Percentiles rank a stretch among this genome's conserved stretches.
phyloP scores from a whole-genome alignment of 2,113 vertebrate genomes.

The Clarias macrocephalus region DNA sequence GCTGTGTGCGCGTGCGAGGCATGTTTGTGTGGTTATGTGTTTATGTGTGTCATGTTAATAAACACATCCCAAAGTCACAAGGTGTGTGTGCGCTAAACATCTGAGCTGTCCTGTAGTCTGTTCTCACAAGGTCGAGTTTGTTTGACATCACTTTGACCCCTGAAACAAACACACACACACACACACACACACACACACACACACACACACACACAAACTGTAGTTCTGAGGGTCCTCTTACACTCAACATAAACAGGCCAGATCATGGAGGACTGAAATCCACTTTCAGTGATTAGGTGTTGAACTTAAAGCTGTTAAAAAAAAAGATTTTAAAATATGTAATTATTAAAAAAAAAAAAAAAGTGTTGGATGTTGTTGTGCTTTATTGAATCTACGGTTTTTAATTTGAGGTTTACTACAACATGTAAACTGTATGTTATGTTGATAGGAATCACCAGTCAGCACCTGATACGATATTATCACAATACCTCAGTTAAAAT shows the following conservation, averaged over 20 bases:
- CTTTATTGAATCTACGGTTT: background rate
- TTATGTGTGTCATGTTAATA: background rate
- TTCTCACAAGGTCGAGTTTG: background rate
- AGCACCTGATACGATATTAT: no score
- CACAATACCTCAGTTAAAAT: no score
- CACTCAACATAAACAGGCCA: background rate
- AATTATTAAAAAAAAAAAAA: background rate
- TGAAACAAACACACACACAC: background rate
- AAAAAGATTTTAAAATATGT: no score
- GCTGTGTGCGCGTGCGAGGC: background rate
- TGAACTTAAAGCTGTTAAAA: no score
- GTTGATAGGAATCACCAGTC: no score
- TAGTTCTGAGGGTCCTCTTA: slow-evolving; percentile 4
- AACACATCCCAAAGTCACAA: background rate
- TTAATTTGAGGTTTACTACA: background rate
- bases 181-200: background rate
- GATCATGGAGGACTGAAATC: background rate
- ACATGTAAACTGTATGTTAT: background rate
- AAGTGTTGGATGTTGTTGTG: background rate
- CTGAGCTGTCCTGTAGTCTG: background rate
- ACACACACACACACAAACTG: no score
- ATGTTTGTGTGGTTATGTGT: background rate
- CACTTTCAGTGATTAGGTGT: background rate
- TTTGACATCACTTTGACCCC: slow-evolving; percentile 18
- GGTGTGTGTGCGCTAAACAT: background rate